A percentile compares a stretch with the other conserved stretches of the same genome.
Evolutionary conservation across 1,140 invertebrate species (phyloP).

Genomic region (Scaptomyza montana): DNA sequence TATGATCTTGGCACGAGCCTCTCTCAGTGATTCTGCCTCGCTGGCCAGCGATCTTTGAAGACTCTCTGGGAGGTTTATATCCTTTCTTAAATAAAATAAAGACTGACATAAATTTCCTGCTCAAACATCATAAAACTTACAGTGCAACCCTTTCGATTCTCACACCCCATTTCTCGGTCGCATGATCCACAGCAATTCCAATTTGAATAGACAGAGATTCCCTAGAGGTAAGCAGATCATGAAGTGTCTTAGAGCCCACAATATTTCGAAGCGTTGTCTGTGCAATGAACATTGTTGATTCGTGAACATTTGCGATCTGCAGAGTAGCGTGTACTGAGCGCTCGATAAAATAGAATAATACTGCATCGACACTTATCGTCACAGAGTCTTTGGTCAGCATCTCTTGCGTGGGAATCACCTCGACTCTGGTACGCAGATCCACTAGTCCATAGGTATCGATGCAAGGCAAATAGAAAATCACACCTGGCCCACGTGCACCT

Average conservation of each 20-base stretch:
- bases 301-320: constrained; percentile 91
- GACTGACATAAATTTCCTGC: constrained; percentile 33
- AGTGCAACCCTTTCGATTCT: constrained; percentile 98
- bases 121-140: constrained; percentile 85
- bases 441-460: constrained; percentile 90
- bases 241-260: constrained; percentile 89
- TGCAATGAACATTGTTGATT: constrained; percentile 87
- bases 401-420: constrained; percentile 89
- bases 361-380: constrained; percentile 91
- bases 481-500: constrained; percentile 76
- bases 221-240: constrained; percentile 85
- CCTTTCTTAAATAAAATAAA: constrained; percentile 87
- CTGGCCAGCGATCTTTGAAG: constrained; percentile 93
- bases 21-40: constrained; percentile 91
- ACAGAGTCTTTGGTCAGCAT: constrained; percentile 91
- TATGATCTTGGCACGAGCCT: constrained; percentile 90
- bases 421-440: constrained; percentile 89
- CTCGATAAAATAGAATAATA: constrained; percentile 90
- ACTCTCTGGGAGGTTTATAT: constrained; percentile 92
- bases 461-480: constrained; percentile 90
- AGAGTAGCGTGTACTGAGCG: constrained; percentile 92
- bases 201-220: constrained; percentile 56
- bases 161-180: constrained; percentile 92
- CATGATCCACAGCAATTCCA: constrained; percentile 51
- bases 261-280: constrained; percentile 88